Base-by-base conservation (phyloP, 30 jellyfish, hydroid and myxozoan genomes). In the Hydractinia echinata region DNA sequence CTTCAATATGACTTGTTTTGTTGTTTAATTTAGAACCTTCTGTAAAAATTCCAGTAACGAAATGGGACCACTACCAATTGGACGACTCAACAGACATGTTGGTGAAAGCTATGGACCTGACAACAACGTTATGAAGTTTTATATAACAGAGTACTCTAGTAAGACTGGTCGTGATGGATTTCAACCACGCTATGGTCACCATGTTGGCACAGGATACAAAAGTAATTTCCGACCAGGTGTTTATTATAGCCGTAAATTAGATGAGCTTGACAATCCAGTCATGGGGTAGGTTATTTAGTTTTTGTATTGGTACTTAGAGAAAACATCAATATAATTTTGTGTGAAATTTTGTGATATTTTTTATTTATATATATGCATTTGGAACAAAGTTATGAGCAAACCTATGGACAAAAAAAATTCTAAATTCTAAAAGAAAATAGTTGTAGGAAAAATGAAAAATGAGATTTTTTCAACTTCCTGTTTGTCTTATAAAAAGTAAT, bases 171-270 rank as follows among this genome's bases (percentile, higher is more conserved):
- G 20, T 16, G 95, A 87, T n/a, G 91, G 88, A 6, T 87, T 81
- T 79, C 16, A 49, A 14, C 95, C 95, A 61, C 76, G 87, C 51
- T n/a, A 84, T 11, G 95, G 95, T 3, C 69, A 58, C 6, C 91
- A 82, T 76, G 68, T 18, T 39, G 95, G 95, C 54, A 87, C 95
- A 1, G 95, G 95, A 20, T 87, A 87, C 73, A 83, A 87, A 77
- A 87, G 95, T 66, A 87, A 87, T 54, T 87, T 87, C 56, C 74
- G 95, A 49, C 95, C 95, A 19, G 95, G 91, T n/a, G 84, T 87
- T 15, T 87, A 87, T 66, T 87, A 87, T 85, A 87, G 79, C 21
- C 73, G 95, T 8, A 81, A 76, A 61, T 60, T 87, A 6, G 95
- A 87, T 81, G 95, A 87, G 44, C 74, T 87, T n/a, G 95, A 87